Conservation (phyloP, 2,113 vertebrate genomes). For the Hippocampus guttulatus region DNA sequence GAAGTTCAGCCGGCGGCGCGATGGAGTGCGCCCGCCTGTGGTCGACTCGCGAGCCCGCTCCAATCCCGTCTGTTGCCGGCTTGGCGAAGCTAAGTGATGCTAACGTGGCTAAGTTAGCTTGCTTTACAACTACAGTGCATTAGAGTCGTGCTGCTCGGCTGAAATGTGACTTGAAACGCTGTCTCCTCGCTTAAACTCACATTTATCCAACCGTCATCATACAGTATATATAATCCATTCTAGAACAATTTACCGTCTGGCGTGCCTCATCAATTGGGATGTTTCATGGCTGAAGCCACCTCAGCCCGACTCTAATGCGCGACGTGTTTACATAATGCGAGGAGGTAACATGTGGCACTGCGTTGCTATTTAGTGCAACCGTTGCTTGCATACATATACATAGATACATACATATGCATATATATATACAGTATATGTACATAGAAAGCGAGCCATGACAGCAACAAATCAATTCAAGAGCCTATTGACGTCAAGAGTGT, state of each 20-base stretch:
- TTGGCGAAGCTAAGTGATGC: neutral
- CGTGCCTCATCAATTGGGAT: neutral
- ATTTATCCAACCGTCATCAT: neutral
- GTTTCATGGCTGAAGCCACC: constrained; percentile 50
- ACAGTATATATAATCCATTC: neutral
- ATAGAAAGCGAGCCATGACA: too few relatives aligned
- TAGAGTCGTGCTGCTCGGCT: neutral
- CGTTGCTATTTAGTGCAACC: neutral
- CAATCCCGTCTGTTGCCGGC: neutral
- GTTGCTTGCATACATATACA: neutral
- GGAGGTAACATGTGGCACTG: constrained; percentile 8
- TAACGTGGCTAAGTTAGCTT: constrained; percentile 9
- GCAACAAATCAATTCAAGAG: neutral
- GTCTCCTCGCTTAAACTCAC: neutral
- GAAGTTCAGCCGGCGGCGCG: neutral
- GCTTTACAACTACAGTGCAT: neutral
- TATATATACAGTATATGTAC: too few relatives aligned
- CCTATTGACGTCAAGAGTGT: neutral
- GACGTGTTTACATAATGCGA: constrained; percentile 50
- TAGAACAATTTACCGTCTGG: neutral
- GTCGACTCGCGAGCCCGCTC: neutral
- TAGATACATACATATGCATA: too few relatives aligned
- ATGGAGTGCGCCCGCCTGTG: neutral
- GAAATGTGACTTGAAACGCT: neutral
- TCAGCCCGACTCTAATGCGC: constrained; percentile 39